phyloP scores from a whole-genome alignment of 2,888 invertebrate species.

The Euclidia mi region DNA sequence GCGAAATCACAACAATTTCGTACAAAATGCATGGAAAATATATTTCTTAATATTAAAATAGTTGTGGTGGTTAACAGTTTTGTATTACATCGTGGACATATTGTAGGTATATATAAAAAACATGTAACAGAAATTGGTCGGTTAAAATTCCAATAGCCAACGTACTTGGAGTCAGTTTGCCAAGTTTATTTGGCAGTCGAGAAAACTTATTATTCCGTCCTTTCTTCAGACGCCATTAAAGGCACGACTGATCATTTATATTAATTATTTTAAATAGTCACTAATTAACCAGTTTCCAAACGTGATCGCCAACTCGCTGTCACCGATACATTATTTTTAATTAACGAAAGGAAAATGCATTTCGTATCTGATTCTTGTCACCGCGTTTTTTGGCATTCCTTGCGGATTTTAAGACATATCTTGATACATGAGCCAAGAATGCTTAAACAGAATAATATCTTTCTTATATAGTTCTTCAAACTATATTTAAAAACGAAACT shows the following conservation, averaged over 20 bases:
- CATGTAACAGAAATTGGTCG: too few relatives aligned
- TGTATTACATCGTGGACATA: too few relatives aligned
- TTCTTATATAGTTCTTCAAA: too few relatives aligned
- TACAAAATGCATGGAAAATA: too few relatives aligned
- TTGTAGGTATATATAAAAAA: too few relatives aligned
- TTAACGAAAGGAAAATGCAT: constrained; percentile 9
- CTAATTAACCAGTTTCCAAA: constrained; percentile 29
- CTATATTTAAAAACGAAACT: too few relatives aligned
- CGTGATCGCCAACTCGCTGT: constrained; percentile 24
- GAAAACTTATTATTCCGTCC: constrained; percentile 17
- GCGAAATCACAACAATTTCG: too few relatives aligned
- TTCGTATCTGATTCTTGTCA: constrained; percentile 1
- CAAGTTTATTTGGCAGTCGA: background rate
- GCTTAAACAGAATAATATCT: too few relatives aligned
- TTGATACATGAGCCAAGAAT: too few relatives aligned
- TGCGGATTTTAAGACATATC: constrained; percentile 1
- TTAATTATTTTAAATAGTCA: constrained; percentile 10
- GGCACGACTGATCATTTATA: constrained; percentile 24
- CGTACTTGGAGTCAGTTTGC: background rate
- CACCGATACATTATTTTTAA: constrained; percentile 13
- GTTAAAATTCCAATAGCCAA: too few relatives aligned
- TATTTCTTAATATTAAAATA: too few relatives aligned
- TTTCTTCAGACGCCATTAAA: constrained; percentile 5
- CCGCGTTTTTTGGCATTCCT: constrained; percentile 7
- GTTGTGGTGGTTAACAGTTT: too few relatives aligned